Evolutionary conservation across 2,113 vertebrate genomes (phyloP), one percentile per base, ranked within the genome.

Genomic region (Hydropotes inermis): DNA sequence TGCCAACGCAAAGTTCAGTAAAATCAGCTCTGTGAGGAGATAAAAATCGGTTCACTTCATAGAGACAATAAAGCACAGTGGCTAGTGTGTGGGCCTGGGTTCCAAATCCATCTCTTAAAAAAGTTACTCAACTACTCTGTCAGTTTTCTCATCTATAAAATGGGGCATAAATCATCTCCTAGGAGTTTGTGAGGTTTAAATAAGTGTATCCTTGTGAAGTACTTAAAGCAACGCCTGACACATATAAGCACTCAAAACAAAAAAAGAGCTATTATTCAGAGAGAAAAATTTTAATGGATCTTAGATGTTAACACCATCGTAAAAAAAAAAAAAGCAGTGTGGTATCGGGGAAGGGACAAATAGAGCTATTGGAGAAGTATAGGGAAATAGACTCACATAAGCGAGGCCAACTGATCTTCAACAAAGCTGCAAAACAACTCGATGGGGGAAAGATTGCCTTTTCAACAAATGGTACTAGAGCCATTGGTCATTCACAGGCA

Each of bases 171-270:
- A 79, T 54, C 33, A 96, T 92, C 52, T 95, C 67, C 43, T 36
- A 64, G 70, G n/a, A 76, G 67, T 93, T 82, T 93, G 4, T 88
- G 67, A 97, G 30, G 45, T 94, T 92, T 95, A 94, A 76, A 55
- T 95, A 39, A 91, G 9, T 79, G 45, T 78, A 58, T 52, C 25
- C 55, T 60, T 55, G 43, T 76, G 58, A 93, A 97, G 39, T 8
- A 82, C 8, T 93, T 78, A 88, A 15, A 82, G 54, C 36, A 93
- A 96, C 61, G 13, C 33, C 57, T 67, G 61, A 27, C 43, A 82
- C 87, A 60, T 89, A 61, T 78, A 87, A 96, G 36, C 43, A 76
- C 23, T 89, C 52, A 57, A 67, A 85, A 55, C 64, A 45, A 19
- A 95, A 30, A 67, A 7, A 55, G 10, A 5, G 43, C 36, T 83